Base-by-base conservation (phyloP, 2,113 vertebrate species). In the Campylomormyrus tamandua region DNA sequence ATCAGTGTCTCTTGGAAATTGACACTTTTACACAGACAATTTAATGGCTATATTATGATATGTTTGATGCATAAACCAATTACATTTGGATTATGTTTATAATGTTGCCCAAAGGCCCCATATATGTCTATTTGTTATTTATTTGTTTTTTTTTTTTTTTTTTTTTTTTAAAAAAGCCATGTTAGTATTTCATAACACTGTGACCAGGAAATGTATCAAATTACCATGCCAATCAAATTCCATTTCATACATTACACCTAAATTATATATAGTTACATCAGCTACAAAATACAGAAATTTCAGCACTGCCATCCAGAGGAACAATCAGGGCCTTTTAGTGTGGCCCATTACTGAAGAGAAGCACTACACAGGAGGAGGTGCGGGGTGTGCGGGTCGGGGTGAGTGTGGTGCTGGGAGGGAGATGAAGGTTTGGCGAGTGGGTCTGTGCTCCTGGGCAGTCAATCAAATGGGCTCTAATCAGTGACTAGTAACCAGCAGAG, bases 211-310 rank as follows among this genome's bases (percentile, higher is more conserved):
- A 39, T 39, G 74, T 19, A 42, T 80, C 74, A 42, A 42, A 42
- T 80, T 80, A 80, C 74, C 35, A 39, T 19, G 35, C 35, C 74
- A 80, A 80, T 80, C 74, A 80, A 80, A 80, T 80, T 80, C 74
- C 35, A 80, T 80, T 80, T 19, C 74, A 80, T 42, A 39, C 74
- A 80, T 80, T 80, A 80, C 35, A 42, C 74, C 35, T 42, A 39
- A 77, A 80, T 80, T 80, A 80, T 80, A 80, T 80, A 80, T 80
- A 80, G 31, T 19, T 80, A 80, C 74, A 80, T 42, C 74, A 80
- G 15, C 35, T 80, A 42, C 74, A 80, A 77, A 19, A 80, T 80
- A 42, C 15, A 39, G 74, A 80, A 42, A 80, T 39, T 17, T 80
- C 4, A 42, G 35, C 1, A 17, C 17, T 42, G 13, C 13, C 31